Base-by-base conservation (phyloP, 2,888 invertebrate genomes). In the Cephalotes varians region DNA sequence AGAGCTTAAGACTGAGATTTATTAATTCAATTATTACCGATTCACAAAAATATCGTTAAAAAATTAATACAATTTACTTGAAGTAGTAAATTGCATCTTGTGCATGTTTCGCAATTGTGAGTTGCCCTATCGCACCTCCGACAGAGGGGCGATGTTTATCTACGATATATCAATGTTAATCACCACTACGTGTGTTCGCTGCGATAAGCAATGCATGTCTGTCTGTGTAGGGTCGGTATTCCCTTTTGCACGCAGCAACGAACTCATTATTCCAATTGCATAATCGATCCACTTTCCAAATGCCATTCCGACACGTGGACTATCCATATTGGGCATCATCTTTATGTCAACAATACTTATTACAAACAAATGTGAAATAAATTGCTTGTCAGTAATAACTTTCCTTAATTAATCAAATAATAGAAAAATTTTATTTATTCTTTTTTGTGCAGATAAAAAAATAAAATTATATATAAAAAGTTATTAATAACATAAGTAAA, bases 231-330 rank as follows among this genome's bases (percentile, higher is more conserved):
- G 31, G 21, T 76, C 28, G 28, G 40, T 21, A 76, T 54, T 65
- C 67, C n/a, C 67, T 76, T 67, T 65, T 28, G 31, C 25, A 65
- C n/a, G 51, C n/a, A 54, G 54, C 54, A 54, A 51, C 76, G 21
- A 76, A 76, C 51, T 76, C 54, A 76, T 76, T 76, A 76, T 40
- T 76, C 76, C 76, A 76, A 76, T 76, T 76, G 76, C 67, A 67
- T 76, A 76, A 76, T 76, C 54, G 28, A 65, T 65, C 40, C n/a
- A 65, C n/a, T 47, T 60, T 44, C n/a, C 47, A n/a, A n/a, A 51
- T 25, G 51, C 28, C 51, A 76, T 76, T 65, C 67, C 67, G 31
- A 76, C 76, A 76, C 54, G 40, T 54, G 28, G 40, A n/a, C 2
- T 54, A 12, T n/a, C n/a, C 51, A 65, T 10, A 62, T 37, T 37